Percentiles rank a stretch among this genome's conserved stretches.
Evolutionary conservation across 2,797 vertebrate species (phyloP).

Genomic region (Scolopax bukidnonensis): DNA sequence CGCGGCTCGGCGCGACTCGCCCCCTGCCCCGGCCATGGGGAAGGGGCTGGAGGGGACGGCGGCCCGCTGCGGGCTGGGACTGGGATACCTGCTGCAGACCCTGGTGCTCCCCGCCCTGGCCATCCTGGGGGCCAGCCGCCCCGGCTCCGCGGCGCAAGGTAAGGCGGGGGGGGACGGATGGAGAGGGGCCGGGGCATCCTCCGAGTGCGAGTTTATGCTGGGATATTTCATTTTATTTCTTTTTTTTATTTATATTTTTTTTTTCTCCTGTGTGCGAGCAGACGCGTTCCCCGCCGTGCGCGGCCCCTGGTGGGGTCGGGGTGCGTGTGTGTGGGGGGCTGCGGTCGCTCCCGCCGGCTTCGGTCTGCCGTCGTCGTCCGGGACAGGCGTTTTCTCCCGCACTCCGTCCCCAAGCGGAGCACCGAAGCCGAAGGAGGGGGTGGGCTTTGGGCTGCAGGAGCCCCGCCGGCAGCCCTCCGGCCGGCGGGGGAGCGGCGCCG

Average conservation of each 20-base stretch:
- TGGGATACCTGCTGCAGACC: conserved; percentile 82
- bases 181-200: neutral
- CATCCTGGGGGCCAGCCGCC: conserved; percentile 83
- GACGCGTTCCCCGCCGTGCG: neutral
- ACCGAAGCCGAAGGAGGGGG: neutral
- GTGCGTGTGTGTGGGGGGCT: neutral
- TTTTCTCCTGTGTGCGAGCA: neutral
- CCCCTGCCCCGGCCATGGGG: conserved; percentile 78
- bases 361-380: neutral
- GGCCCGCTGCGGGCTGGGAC: conserved; percentile 81
- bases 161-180: conserved; percentile 57
- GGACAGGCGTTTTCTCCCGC: neutral
- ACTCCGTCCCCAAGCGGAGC: neutral
- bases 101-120: conserved; percentile 82
- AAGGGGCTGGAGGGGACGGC: conserved; percentile 80
- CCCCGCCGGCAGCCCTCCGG: neutral
- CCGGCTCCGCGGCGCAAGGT: conserved; percentile 87
- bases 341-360: neutral
- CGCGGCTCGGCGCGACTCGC: neutral
- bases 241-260: neutral
- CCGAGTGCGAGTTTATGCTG: neutral
- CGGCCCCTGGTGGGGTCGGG: neutral
- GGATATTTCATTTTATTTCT: neutral
- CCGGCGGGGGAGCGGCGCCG: neutral
- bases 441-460: neutral